phyloP scores from a whole-genome alignment of 2,888 invertebrate genomes.

The Megastigmus dorsalis region DNA sequence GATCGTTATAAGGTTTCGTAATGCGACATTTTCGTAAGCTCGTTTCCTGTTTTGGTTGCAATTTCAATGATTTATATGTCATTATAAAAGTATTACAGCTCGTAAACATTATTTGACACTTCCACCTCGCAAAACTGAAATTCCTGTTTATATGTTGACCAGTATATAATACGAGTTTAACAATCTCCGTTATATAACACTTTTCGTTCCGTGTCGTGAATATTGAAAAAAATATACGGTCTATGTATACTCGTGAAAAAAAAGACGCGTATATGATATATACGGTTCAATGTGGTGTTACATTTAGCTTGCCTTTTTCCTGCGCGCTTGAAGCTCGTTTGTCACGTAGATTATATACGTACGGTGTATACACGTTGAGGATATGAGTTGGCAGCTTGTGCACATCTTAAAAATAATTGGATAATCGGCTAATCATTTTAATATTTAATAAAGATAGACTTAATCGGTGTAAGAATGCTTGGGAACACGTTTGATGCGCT shows the following conservation, averaged over 20 bases:
- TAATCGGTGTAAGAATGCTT: no score
- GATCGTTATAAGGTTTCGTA: no score
- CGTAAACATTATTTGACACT: neutral
- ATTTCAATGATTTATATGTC: no score
- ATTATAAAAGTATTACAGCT: no score
- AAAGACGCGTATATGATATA: no score
- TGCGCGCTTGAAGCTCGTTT: constrained; percentile 8
- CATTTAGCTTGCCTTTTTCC: constrained; percentile 14
- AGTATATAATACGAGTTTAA: neutral
- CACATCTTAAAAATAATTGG: neutral
- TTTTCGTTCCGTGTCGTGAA: neutral
- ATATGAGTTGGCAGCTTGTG: neutral
- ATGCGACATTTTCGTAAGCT: neutral
- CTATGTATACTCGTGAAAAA: neutral
- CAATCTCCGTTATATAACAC: neutral
- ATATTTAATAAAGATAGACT: no score
- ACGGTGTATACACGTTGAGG: neutral
- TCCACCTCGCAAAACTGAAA: no score
- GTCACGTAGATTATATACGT: neutral
- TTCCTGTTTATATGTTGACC: no score
- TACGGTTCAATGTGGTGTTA: neutral
- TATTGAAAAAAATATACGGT: constrained; percentile 8
- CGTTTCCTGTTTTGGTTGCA: no score
- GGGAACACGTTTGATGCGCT: no score
- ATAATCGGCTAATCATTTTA: no score